Percentiles rank a stretch among this genome's conserved stretches.
These are phyloP conservation scores for Eubucco bourcierii DNA, from an alignment of 2,113 vertebrate species.

Conservation along the genomic window DNA sequence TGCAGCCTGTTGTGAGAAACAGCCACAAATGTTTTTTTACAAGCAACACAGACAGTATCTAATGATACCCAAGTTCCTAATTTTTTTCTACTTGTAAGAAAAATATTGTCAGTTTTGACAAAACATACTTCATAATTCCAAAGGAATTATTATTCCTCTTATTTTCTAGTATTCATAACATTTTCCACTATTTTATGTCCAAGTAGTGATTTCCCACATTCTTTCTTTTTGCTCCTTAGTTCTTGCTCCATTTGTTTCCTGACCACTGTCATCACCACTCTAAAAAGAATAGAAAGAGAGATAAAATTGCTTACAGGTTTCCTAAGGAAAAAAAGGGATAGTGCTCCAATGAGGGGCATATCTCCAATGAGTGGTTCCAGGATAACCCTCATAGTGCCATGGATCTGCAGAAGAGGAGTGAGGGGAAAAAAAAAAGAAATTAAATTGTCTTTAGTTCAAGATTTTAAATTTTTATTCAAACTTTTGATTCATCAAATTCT, in stretches of 20 bases:
- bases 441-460: not conserved
- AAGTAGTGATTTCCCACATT: not conserved
- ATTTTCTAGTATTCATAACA: not conserved
- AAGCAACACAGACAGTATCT: not conserved
- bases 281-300: not conserved
- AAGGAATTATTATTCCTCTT: not conserved
- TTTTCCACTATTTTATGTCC: not conserved
- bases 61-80: not conserved
- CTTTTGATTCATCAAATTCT: not conserved
- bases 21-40: not conserved
- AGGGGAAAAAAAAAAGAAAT: not conserved
- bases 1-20: not conserved
- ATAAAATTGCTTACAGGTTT: conserved; percentile 85
- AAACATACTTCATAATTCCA: not conserved
- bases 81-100: not conserved
- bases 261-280: not conserved
- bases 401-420: conserved; percentile 77
- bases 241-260: not conserved
- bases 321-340: conserved; percentile 94
- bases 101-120: not conserved
- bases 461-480: not conserved
- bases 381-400: conserved; percentile 92
- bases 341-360: conserved; percentile 92
- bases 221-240: not conserved
- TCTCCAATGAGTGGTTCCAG: conserved; percentile 96